Base-by-base conservation (phyloP, 2,113 vertebrate species). In the Beaufortia kweichowensis region DNA sequence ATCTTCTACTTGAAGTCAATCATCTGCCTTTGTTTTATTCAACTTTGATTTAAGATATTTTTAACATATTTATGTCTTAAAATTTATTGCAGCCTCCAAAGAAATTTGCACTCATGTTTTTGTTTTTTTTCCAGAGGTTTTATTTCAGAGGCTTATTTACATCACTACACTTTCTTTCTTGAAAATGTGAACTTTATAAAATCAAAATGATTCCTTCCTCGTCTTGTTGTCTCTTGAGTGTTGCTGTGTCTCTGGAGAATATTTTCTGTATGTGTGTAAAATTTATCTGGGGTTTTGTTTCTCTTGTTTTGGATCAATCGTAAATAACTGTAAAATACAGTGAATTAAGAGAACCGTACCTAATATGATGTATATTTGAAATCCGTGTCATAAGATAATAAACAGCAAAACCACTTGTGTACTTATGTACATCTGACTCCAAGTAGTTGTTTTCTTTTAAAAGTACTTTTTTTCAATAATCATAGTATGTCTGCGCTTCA, bases 311-410 rank as follows among this genome's bases (percentile, higher is more conserved):
- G 89, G 85, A 86, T 87, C 90, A 89, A 90, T 83, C 72, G 88
- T 93, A 93, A 93, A 94, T 94, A 94, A 88, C 91, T 97, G 95
- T 96, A 95, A 93, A 92, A 95, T 96, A 96, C 92, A 92, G 91
- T 93, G 92, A 94, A 88, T 88, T 92, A 91, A 91, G 92, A 91
- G 85, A 90, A 89, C 59, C 90, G 92, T 95, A 94, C 93, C 93
- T 91, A 31, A 93, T 94, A 92, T 93, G 92, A 92, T 99, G 96
- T 98, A 98, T 94, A 96, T 98, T 96, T 94, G 90, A 95, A 95
- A 92, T 95, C 87, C 87, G 92, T 94, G 95, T 97, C 93, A 93
- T 93, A 92, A 93, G 93, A 90, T 96, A 96, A 98, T 96, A 95
- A 97, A 96, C 84, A 90, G 92, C 92, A 90, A 90, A 89, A 92